A percentile compares a stretch with the other conserved stretches of the same genome.
Evolutionary conservation across 1,140 invertebrate genomes (phyloP).

Genomic region (Bombus turneri): DNA sequence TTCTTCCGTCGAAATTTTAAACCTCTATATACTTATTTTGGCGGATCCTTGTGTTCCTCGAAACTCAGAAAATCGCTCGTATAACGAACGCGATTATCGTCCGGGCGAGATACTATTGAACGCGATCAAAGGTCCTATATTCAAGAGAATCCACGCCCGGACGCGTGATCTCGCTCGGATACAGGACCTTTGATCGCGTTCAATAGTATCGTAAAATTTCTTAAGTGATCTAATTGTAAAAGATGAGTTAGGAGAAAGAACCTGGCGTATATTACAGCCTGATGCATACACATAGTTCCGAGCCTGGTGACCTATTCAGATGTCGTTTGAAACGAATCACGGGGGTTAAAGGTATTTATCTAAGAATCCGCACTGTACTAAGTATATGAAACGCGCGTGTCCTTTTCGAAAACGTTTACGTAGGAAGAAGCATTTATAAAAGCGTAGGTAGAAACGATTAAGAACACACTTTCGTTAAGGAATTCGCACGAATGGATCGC

Average conservation of each 20-base stretch:
- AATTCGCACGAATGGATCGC: background rate
- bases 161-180: background rate
- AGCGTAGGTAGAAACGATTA: background rate
- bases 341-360: background rate
- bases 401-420: background rate
- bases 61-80: no score
- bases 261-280: background rate
- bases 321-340: background rate
- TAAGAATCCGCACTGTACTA: background rate
- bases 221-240: constrained; percentile 41
- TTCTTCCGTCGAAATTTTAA: background rate
- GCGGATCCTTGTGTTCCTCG: background rate
- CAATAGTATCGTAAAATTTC: constrained; percentile 16
- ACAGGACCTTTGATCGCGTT: constrained; percentile 19
- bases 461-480: background rate
- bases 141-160: no score
- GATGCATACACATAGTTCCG: background rate
- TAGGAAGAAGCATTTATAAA: background rate
- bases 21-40: background rate
- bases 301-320: constrained; percentile 6
- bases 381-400: background rate
- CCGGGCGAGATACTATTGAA: no score
- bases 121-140: no score
- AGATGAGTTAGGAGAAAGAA: constrained; percentile 23
- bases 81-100: background rate